Conservation (phyloP, 2,113 vertebrate genomes). For the Noctilio leporinus region DNA sequence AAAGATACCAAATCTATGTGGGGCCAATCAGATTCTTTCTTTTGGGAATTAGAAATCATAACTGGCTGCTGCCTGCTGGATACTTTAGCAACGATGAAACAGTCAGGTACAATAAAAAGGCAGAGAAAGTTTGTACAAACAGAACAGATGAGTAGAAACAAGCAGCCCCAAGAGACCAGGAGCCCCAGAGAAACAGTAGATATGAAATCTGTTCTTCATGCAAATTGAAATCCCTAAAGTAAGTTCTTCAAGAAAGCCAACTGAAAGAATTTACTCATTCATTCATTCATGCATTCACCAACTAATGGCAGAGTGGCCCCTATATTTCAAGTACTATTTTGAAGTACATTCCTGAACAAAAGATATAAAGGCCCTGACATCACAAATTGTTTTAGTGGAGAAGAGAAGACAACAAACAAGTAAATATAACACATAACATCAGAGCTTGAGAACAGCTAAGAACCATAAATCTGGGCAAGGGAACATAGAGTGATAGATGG, state of each 20-base stretch:
- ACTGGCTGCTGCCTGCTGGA: not conserved
- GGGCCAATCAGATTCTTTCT: not conserved
- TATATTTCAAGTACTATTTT: not conserved
- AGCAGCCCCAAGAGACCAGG: not conserved
- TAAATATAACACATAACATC: not conserved
- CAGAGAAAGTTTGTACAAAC: not conserved
- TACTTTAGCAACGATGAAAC: not conserved
- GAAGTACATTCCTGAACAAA: not conserved
- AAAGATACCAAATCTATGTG: not conserved
- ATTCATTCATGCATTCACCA: not conserved
- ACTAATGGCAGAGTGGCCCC: not conserved
- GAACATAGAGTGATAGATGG: not conserved
- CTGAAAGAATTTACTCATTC: not conserved
- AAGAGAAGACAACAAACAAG: not conserved
- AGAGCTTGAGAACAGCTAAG: not conserved
- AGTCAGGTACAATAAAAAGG: not conserved
- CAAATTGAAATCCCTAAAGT: not conserved
- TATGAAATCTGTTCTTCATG: not conserved
- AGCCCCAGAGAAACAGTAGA: not conserved
- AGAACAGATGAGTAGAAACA: not conserved
- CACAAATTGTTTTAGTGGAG: not conserved
- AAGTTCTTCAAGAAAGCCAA: not conserved
- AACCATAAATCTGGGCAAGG: not conserved
- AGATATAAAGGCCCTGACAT: not conserved
- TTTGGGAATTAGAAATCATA: not conserved